Percentiles rank a stretch among this genome's conserved stretches.
phyloP scores from a whole-genome alignment of 2,797 vertebrate species.

The Catostomus latipinnis region DNA sequence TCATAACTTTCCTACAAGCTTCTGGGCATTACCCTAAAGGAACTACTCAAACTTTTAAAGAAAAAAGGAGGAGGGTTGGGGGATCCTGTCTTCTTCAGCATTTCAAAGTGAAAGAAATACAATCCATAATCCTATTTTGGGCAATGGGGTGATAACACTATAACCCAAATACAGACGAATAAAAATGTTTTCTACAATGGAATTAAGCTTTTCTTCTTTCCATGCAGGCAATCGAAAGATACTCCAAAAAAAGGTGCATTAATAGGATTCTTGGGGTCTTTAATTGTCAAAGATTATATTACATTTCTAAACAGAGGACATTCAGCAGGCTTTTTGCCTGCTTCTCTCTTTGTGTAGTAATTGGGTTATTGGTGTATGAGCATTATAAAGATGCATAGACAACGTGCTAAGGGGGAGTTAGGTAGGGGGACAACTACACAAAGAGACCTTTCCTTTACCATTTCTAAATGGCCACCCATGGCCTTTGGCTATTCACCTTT shows the following conservation, averaged over 20 bases:
- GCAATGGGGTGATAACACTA: background rate
- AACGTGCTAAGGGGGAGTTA: constrained; percentile 51
- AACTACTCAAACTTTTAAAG: background rate
- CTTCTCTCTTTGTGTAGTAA: constrained; percentile 56
- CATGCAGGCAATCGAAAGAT: background rate
- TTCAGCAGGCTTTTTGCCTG: constrained; percentile 43
- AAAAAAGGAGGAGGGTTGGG: background rate
- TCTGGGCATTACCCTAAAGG: background rate
- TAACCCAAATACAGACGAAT: background rate
- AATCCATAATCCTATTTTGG: background rate
- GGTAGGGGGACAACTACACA: constrained; percentile 54
- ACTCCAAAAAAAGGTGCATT: constrained; percentile 35
- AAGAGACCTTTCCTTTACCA: constrained; percentile 56
- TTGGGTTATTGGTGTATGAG: constrained; percentile 58
- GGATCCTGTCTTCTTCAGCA: background rate
- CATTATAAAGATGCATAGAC: constrained; percentile 54
- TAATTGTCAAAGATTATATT: constrained; percentile 33
- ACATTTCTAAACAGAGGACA: constrained; percentile 41
- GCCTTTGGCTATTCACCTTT: constrained; percentile 62
- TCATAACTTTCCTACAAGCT: background rate
- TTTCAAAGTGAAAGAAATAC: background rate
- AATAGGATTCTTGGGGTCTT: background rate
- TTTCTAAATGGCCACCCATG: constrained; percentile 66
- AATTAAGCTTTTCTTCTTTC: background rate
- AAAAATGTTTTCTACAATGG: background rate